Evolutionary conservation across 2,797 vertebrate genomes (phyloP).

Genomic region (Phylloscopus collybita): DNA sequence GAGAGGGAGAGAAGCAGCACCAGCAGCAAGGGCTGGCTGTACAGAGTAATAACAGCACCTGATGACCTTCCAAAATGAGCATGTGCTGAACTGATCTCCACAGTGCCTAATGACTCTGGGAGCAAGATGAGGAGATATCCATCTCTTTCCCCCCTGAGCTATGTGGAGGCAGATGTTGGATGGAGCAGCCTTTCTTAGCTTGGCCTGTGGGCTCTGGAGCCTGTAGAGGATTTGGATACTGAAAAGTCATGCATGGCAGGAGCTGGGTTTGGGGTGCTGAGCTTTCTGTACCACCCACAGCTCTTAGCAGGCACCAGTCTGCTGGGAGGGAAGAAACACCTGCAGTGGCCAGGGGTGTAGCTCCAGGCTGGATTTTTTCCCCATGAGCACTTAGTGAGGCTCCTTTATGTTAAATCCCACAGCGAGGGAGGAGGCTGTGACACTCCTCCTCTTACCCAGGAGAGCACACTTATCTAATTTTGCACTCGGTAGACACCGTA

Average conservation of each 20-base stretch:
- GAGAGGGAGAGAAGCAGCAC: not conserved
- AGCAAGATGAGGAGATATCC: not conserved
- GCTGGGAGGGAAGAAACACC: not conserved
- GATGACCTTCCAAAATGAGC: not conserved
- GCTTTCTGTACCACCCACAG: not conserved
- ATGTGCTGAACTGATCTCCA: not conserved
- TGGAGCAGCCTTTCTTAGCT: not conserved
- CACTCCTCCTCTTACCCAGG: not conserved
- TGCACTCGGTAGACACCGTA: not conserved
- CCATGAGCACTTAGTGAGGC: not conserved
- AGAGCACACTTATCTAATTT: not conserved
- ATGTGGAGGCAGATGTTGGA: accelerated
- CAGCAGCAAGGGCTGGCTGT: not conserved
- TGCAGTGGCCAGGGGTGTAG: not conserved
- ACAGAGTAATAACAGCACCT: not conserved
- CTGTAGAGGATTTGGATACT: not conserved
- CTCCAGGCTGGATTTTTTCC: not conserved
- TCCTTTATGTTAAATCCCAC: not conserved
- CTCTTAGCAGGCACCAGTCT: not conserved
- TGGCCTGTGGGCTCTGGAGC: not conserved
- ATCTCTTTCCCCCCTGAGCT: not conserved
- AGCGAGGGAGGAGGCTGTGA: not conserved
- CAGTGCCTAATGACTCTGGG: not conserved
- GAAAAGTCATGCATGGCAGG: not conserved
- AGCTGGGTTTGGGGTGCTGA: not conserved